Evolutionary conservation across 2,113 vertebrate genomes (phyloP).

Genomic region (Hyperoodon ampullatus): DNA sequence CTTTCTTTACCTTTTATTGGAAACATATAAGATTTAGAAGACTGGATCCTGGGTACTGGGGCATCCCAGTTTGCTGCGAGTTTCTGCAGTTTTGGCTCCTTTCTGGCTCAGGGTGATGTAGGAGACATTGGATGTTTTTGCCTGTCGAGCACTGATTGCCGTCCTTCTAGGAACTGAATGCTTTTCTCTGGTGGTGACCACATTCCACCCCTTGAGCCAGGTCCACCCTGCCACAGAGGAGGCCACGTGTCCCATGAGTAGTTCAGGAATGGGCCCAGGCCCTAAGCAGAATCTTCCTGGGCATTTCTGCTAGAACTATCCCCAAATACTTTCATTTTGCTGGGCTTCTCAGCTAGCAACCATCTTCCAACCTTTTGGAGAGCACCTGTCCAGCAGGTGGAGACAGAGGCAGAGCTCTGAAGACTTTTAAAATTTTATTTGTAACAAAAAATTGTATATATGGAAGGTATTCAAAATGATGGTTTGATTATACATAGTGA

Average conservation of each 20-base stretch:
- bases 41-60: background rate
- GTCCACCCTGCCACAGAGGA: background rate
- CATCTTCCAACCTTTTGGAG: background rate
- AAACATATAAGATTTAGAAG: background rate
- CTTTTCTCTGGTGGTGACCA: background rate
- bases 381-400: constrained; percentile 50
- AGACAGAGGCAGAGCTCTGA: constrained; percentile 26
- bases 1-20: background rate
- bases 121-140: background rate
- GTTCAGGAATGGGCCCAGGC: background rate
- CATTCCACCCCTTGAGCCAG: background rate
- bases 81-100: background rate
- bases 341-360: background rate
- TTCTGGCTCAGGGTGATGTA: background rate
- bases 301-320: background rate
- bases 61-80: background rate
- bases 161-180: background rate
- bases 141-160: background rate
- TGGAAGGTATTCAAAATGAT: background rate
- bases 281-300: background rate
- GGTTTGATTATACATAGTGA: background rate
- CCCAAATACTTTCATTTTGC: background rate
- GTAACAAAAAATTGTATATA: background rate
- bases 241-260: background rate
- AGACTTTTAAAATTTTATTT: background rate